Percentiles rank a stretch among this genome's conserved stretches.
phyloP scores from a whole-genome alignment of 2,113 vertebrate genomes.

The Taurulus bubalis region DNA sequence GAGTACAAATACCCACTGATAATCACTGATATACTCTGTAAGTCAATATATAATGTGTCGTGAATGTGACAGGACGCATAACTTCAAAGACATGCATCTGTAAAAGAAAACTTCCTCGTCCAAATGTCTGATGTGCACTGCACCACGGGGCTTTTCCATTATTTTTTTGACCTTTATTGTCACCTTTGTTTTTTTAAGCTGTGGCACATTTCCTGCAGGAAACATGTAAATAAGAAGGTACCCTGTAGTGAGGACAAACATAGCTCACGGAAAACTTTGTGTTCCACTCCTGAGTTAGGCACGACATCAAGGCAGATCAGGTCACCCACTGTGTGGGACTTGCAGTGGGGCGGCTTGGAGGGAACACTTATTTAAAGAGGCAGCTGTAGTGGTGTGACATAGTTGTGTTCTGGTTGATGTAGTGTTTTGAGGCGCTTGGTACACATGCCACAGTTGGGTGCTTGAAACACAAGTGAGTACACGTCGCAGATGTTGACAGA shows the following conservation, averaged over 20 bases:
- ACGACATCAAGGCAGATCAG: slow-evolving; percentile 26
- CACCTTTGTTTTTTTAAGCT: slow-evolving; percentile 17
- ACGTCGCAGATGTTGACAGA: slow-evolving; percentile 24
- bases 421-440: slow-evolving; percentile 4
- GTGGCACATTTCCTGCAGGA: slow-evolving; percentile 26
- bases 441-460: not conserved
- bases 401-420: not conserved
- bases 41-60: not conserved
- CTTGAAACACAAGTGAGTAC: slow-evolving; percentile 17
- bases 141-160: not conserved
- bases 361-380: slow-evolving; percentile 12
- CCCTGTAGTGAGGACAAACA: slow-evolving; percentile 46
- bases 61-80: not conserved
- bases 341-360: slow-evolving; percentile 6
- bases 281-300: slow-evolving; percentile 27
- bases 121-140: not conserved
- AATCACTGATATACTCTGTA: not conserved
- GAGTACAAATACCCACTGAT: not conserved
- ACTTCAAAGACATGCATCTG: not conserved
- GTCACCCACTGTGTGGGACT: slow-evolving; percentile 18
- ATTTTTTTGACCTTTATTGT: slow-evolving; percentile 25
- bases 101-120: not conserved
- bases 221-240: slow-evolving; percentile 40
- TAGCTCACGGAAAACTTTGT: slow-evolving; percentile 35
- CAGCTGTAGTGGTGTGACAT: slow-evolving; percentile 1